Conservation (phyloP, 2,113 vertebrate genomes). For the Maccullochella peelii region DNA sequence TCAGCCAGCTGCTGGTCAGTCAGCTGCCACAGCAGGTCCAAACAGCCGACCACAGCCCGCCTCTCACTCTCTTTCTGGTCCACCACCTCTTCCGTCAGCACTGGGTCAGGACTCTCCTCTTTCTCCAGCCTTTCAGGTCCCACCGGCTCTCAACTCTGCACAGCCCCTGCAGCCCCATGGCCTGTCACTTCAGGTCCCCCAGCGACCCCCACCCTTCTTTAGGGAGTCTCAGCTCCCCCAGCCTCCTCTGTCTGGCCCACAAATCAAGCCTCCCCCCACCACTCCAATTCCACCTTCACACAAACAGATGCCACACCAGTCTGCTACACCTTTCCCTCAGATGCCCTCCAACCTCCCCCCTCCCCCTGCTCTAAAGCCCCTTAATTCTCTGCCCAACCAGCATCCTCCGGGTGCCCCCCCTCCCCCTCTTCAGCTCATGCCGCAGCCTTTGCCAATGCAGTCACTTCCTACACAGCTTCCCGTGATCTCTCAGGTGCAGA, state of each 20-base stretch:
- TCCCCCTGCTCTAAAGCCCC: conserved; percentile 94
- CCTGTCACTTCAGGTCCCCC: conserved; percentile 51
- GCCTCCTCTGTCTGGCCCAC: conserved; percentile 87
- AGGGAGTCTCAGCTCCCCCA: conserved; percentile 88
- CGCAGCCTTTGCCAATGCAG: conserved; percentile 89
- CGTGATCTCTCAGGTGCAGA: conserved; percentile 91
- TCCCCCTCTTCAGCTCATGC: conserved; percentile 96
- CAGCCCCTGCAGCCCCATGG: conserved; percentile 58
- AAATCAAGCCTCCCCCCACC: conserved; percentile 95
- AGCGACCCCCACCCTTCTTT: conserved; percentile 75
- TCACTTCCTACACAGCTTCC: conserved; percentile 89
- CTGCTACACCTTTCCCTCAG: conserved; percentile 90
- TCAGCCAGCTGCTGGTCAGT: conserved; percentile 47
- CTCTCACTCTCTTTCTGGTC: conserved; percentile 51
- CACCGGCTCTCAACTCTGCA: conserved; percentile 60
- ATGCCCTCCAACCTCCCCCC: conserved; percentile 96
- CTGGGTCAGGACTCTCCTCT: conserved; percentile 63
- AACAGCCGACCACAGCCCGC: conserved; percentile 36
- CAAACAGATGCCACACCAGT: conserved; percentile 90
- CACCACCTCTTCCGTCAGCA: conserved; percentile 55
- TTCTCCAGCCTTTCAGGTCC: conserved; percentile 66
- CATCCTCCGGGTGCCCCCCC: conserved; percentile 93
- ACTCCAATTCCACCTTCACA: conserved; percentile 93
- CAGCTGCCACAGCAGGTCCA: conserved; percentile 28
- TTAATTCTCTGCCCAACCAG: conserved; percentile 92